Percentiles rank a stretch among this genome's conserved stretches.
Evolutionary conservation across 2,888 invertebrate genomes (phyloP).

Genomic region (Eumerus sabulonum): DNA sequence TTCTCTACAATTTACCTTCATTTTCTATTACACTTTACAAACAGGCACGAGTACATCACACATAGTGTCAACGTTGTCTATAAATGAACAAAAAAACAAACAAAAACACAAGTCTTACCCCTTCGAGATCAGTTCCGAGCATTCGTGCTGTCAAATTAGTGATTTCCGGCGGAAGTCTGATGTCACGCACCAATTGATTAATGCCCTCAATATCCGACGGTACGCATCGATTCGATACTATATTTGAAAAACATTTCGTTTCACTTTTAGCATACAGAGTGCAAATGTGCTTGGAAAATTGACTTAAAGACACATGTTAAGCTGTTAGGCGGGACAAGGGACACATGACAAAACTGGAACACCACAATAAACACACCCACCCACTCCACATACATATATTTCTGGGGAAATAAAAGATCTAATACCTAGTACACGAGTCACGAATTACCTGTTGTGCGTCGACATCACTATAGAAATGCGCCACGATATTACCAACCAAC

Average conservation of each 20-base stretch:
- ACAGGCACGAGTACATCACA: too few species aligned
- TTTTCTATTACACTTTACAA: too few species aligned
- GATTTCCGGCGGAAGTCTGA: constrained; percentile 42
- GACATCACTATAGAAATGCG: constrained; percentile 79
- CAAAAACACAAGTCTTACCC: constrained; percentile 70
- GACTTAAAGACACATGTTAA: constrained; percentile 7
- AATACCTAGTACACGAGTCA: neutral
- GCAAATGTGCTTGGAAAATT: constrained; percentile 1
- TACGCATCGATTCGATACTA: constrained; percentile 72
- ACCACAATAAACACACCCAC: constrained; percentile 9
- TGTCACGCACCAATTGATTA: constrained; percentile 49
- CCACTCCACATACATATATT: constrained; percentile 7
- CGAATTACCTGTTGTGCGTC: constrained; percentile 78
- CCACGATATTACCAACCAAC: constrained; percentile 79
- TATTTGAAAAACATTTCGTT: neutral
- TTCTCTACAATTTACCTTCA: too few species aligned
- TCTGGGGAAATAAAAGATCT: neutral
- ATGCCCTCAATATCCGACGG: constrained; percentile 69
- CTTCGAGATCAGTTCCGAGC: constrained; percentile 68
- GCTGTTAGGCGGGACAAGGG: constrained; percentile 45
- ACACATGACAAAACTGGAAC: constrained; percentile 41
- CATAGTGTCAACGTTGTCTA: too few species aligned
- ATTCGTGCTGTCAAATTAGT: constrained; percentile 59
- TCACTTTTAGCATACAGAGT: constrained; percentile 8
- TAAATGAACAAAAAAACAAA: too few species aligned